Percentiles rank a stretch among this genome's conserved stretches.
These are phyloP conservation scores for Danio jaintianensis DNA, from an alignment of 2,797 vertebrate genomes.

Conservation along the genomic window DNA sequence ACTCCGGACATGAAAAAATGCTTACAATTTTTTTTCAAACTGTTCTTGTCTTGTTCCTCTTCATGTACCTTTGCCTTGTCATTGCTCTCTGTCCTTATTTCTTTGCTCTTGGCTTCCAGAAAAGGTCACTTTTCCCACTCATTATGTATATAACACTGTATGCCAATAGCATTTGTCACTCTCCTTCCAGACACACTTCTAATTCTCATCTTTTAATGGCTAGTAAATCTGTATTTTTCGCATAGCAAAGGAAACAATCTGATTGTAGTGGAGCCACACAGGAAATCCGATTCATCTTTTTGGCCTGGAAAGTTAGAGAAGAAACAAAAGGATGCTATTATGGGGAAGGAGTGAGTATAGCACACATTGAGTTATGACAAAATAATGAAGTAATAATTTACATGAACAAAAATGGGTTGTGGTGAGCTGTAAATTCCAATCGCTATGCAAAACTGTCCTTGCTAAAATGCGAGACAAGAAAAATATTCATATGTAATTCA, in stretches of 20 bases:
- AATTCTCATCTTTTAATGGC: slow-evolving; percentile 13
- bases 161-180: background rate
- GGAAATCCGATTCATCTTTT: slow-evolving; percentile 1
- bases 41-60: background rate
- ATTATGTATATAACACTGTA: background rate
- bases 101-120: slow-evolving; percentile 27
- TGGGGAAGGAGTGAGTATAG: background rate
- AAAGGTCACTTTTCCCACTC: background rate
- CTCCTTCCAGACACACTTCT: background rate
- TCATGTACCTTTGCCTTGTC: background rate
- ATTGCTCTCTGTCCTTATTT: slow-evolving; percentile 13
- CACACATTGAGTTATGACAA: background rate
- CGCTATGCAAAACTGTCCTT: background rate
- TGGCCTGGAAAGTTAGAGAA: background rate
- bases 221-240: background rate
- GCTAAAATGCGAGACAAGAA: background rate
- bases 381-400: background rate
- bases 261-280: background rate
- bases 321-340: background rate
- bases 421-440: background rate
- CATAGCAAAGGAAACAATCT: background rate
- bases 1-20: background rate
- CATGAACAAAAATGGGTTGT: background rate
- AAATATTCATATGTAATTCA: background rate
- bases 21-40: background rate